These are phyloP conservation scores for Drosophila barbarae DNA, from an alignment of 2,888 invertebrate genomes.

Conservation along the genomic window DNA sequence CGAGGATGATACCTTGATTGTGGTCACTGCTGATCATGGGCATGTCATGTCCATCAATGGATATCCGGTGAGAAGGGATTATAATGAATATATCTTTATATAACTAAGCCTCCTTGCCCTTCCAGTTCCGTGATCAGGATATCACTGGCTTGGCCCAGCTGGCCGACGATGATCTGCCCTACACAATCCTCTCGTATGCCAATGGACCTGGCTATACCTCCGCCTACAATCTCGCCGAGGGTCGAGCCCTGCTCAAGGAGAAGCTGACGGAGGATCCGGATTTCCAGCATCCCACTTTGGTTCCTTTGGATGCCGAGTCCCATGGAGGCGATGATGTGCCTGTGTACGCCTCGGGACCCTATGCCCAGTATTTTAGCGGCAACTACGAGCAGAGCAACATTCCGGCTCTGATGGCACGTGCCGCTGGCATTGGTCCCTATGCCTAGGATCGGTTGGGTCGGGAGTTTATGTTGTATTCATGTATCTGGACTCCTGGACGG, in stretches of 20 bases:
- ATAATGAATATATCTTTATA: no score
- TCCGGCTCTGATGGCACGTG: conserved; percentile 87
- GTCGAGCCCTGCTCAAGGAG: conserved; percentile 64
- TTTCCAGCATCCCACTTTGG: conserved; percentile 82
- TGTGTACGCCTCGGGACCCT: conserved; percentile 88
- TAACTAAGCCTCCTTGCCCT: neutral
- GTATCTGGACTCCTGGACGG: conserved; percentile 14
- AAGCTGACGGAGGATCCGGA: conserved; percentile 63
- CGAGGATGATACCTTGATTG: conserved; percentile 87
- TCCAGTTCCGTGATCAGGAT: conserved; percentile 81
- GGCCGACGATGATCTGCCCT: conserved; percentile 83
- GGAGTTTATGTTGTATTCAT: neutral
- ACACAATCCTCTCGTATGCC: conserved; percentile 87
- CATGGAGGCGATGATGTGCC: conserved; percentile 91
- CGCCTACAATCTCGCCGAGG: conserved; percentile 70
- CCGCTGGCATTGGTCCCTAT: conserved; percentile 85
- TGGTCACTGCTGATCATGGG: conserved; percentile 91
- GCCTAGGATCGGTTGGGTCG: conserved; percentile 44
- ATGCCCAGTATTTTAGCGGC: conserved; percentile 89
- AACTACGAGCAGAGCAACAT: conserved; percentile 89
- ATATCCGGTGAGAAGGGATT: conserved; percentile 82
- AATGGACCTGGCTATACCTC: conserved; percentile 85
- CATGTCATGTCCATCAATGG: conserved; percentile 89
- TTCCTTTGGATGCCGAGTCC: conserved; percentile 84
- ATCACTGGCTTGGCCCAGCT: conserved; percentile 80